These are phyloP conservation scores for Semnornis frantzii DNA, from an alignment of 2,113 vertebrate genomes.

Conservation along the genomic window DNA sequence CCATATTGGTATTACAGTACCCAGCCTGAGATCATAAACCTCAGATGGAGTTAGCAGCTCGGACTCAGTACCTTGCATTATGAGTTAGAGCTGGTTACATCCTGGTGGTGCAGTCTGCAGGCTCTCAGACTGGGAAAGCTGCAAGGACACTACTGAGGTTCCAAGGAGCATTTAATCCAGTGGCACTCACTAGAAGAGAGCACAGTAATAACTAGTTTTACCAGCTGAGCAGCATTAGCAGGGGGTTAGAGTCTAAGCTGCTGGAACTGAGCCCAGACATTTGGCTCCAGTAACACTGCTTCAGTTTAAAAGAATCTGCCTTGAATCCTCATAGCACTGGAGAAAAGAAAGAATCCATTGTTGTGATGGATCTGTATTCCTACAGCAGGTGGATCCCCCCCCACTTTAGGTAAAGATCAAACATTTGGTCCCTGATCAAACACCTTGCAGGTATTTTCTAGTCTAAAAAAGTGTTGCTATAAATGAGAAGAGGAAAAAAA, in stretches of 20 bases:
- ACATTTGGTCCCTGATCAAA: not conserved
- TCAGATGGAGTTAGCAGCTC: not conserved
- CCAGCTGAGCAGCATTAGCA: constrained; percentile 36
- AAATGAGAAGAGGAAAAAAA: not conserved
- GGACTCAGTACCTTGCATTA: not conserved
- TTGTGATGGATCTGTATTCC: not conserved
- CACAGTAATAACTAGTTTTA: constrained; percentile 31
- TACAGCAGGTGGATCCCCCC: not conserved
- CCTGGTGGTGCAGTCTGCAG: not conserved
- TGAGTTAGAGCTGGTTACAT: not conserved
- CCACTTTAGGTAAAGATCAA: not conserved
- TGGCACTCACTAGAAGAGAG: constrained; percentile 2
- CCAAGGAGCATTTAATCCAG: not conserved
- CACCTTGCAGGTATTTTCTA: not conserved
- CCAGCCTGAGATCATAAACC: not conserved
- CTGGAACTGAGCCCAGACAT: constrained; percentile 40
- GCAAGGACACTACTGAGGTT: not conserved
- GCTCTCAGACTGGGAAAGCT: not conserved
- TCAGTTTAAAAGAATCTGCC: not conserved
- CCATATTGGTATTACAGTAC: not conserved
- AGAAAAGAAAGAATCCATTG: not conserved
- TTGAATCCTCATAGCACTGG: not conserved
- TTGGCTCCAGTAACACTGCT: not conserved
- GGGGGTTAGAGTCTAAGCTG: constrained; percentile 15
- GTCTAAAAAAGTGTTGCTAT: not conserved